Percentiles rank a stretch among this genome's conserved stretches.
Conservation (phyloP, 2,888 invertebrate species). For the Megaustenia siamemsis region DNA sequence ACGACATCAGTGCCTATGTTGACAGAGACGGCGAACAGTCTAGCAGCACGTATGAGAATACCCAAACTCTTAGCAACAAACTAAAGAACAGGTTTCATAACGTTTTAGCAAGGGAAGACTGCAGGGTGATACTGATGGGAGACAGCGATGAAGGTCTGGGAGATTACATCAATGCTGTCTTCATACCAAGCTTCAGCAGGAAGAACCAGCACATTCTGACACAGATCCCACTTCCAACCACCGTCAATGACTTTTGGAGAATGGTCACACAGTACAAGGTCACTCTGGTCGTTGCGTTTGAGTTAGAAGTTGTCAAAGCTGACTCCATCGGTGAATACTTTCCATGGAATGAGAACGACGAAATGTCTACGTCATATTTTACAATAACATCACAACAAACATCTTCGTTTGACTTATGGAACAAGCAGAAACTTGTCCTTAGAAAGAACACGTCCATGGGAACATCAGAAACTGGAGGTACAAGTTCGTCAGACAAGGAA, state of each 20-base stretch:
- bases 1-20: neutral
- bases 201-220: slow-evolving; percentile 13
- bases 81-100: slow-evolving; percentile 17
- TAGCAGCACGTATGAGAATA: neutral
- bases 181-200: slow-evolving; percentile 6
- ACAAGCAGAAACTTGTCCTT: neutral
- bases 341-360: neutral
- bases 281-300: neutral
- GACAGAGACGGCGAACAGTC: neutral
- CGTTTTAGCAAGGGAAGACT: neutral
- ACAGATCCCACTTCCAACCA: slow-evolving; percentile 11
- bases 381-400: neutral
- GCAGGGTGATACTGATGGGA: neutral
- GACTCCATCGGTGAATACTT: neutral
- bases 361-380: neutral
- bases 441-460: neutral
- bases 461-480: neutral
- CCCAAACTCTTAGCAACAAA: neutral
- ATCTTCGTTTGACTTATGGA: neutral
- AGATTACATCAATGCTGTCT: slow-evolving; percentile 19
- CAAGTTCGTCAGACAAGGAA: neutral
- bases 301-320: neutral
- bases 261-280: slow-evolving; percentile 15
- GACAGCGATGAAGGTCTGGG: neutral
- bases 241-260: slow-evolving; percentile 5